Percentiles rank a stretch among this genome's conserved stretches.
Evolutionary conservation across 2,888 invertebrate species (phyloP).

Genomic region (Perdita meconis): DNA sequence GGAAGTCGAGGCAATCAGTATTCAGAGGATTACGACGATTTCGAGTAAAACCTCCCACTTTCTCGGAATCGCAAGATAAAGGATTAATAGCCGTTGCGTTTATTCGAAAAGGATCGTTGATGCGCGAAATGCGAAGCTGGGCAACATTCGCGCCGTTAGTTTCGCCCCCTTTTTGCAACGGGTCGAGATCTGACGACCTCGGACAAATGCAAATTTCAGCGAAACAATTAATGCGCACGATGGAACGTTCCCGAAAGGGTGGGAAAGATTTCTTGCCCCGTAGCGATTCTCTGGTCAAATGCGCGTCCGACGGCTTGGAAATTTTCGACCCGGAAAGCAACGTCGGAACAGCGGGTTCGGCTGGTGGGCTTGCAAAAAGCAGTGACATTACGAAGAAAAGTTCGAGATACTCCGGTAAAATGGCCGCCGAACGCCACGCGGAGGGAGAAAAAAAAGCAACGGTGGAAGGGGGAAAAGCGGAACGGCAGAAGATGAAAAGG

Average conservation of each 20-base stretch:
- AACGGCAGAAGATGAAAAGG: not conserved
- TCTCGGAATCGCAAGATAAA: not conserved
- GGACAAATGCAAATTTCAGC: conserved; percentile 9
- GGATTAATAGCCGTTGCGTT: not conserved
- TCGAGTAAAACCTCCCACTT: no score
- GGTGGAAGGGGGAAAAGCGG: not conserved
- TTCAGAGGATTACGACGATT: no score
- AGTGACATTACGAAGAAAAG: conserved; percentile 28
- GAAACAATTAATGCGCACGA: conserved; percentile 12
- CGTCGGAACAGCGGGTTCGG: conserved; percentile 15
- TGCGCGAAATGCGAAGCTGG: not conserved
- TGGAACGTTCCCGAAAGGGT: not conserved
- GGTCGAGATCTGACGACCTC: not conserved
- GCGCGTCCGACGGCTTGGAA: conserved; percentile 27
- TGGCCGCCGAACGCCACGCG: conserved; percentile 8
- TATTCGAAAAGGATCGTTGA: not conserved
- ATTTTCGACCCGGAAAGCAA: conserved; percentile 38
- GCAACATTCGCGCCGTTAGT: not conserved
- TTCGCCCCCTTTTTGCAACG: not conserved
- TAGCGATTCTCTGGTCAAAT: conserved; percentile 31
- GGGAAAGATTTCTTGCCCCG: not conserved
- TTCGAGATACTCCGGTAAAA: conserved; percentile 19
- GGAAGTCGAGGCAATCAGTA: no score
- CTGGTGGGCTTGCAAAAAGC: conserved; percentile 24
- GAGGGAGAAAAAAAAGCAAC: not conserved